phyloP scores from a whole-genome alignment of 2,888 invertebrate species.

The Acanthosoma haemorrhoidale region DNA sequence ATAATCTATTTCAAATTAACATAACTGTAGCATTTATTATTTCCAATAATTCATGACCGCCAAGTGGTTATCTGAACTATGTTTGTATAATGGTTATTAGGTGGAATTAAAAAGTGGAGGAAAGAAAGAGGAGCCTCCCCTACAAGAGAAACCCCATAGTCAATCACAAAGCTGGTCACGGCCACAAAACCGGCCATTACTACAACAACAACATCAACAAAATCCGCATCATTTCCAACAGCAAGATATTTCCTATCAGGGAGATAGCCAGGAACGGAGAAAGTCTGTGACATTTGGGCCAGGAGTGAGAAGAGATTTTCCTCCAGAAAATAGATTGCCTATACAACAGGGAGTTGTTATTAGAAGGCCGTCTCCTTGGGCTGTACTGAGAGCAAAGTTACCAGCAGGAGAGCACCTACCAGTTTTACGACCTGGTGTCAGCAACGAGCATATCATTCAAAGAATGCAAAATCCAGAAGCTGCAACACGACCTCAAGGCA shows the following conservation, averaged over 20 bases:
- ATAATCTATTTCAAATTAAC: too few species aligned
- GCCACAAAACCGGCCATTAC: slow-evolving; percentile 23
- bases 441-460: slow-evolving; percentile 29
- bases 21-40: too few species aligned
- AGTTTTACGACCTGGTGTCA: slow-evolving; percentile 34
- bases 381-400: slow-evolving; percentile 42
- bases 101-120: slow-evolving; percentile 19
- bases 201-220: slow-evolving; percentile 26
- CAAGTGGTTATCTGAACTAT: neutral
- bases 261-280: slow-evolving; percentile 5
- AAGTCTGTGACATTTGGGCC: slow-evolving; percentile 26
- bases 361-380: slow-evolving; percentile 40
- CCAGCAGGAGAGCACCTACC: slow-evolving; percentile 33
- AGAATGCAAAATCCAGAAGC: slow-evolving; percentile 41
- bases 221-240: neutral
- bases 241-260: neutral
- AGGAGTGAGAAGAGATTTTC: neutral
- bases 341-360: slow-evolving; percentile 30
- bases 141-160: neutral
- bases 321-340: slow-evolving; percentile 29
- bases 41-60: too few species aligned
- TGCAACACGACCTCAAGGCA: neutral
- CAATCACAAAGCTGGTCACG: neutral
- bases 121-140: slow-evolving; percentile 5
- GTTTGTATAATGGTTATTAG: slow-evolving; percentile 7